These are phyloP conservation scores for Chalcosyrphus nemorum DNA, from an alignment of 2,888 invertebrate genomes.

Conservation along the genomic window DNA sequence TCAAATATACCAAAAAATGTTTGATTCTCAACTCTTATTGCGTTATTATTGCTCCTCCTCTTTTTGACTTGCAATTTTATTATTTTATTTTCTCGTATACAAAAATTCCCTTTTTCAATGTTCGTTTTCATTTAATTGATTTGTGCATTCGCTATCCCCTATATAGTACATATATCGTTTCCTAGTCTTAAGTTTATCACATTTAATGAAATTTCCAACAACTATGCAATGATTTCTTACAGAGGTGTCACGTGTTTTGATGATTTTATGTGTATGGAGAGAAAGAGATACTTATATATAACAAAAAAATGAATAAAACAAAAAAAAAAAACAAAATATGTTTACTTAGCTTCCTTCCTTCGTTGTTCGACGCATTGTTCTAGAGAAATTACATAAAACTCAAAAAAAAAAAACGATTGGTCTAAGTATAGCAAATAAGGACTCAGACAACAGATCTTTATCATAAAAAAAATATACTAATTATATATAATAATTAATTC, in stretches of 20 bases:
- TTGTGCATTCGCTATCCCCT: constrained; percentile 3
- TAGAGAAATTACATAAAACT: constrained; percentile 55
- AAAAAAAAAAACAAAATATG: constrained; percentile 37
- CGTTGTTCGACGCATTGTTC: constrained; percentile 64
- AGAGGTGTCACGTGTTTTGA: constrained; percentile 71
- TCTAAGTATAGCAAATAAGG: constrained; percentile 53
- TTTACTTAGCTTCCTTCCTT: constrained; percentile 66
- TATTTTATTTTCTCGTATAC: constrained; percentile 27
- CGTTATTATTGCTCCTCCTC: no score
- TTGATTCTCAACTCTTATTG: constrained; percentile 26
- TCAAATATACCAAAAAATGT: constrained; percentile 1
- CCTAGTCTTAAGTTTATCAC: constrained; percentile 48
- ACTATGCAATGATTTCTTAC: constrained; percentile 71
- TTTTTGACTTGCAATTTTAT: constrained; percentile 5
- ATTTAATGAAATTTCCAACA: constrained; percentile 68
- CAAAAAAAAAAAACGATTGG: constrained; percentile 52
- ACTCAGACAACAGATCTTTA: constrained; percentile 53
- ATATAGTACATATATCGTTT: constrained; percentile 10
- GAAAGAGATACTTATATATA: constrained; percentile 67
- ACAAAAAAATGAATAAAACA: constrained; percentile 16
- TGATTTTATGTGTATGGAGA: constrained; percentile 73
- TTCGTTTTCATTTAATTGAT: constrained; percentile 17
- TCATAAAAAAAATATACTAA: constrained; percentile 51
- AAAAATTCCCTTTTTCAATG: constrained; percentile 39
- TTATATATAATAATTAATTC: constrained; percentile 43